These are phyloP conservation scores for Phallusia fumigata DNA, from an alignment of 23 tunicate species.

Conservation along the genomic window DNA sequence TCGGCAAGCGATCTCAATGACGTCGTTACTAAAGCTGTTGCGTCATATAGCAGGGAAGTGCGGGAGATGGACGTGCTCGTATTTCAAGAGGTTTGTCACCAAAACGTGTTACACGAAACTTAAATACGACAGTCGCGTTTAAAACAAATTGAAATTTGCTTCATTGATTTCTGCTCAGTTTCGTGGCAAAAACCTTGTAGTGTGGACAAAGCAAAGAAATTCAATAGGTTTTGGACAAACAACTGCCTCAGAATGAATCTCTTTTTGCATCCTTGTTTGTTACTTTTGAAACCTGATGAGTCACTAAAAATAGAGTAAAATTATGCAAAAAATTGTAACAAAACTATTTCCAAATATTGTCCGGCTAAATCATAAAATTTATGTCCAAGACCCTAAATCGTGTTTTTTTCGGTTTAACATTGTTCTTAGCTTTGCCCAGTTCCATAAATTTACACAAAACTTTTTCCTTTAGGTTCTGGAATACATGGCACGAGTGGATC, in stretches of 20 bases:
- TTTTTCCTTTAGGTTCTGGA: conserved; percentile 53
- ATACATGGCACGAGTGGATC: conserved; percentile 88
- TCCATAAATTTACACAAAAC: too few species aligned
- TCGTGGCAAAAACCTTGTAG: too few species aligned
- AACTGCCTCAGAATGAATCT: not conserved
- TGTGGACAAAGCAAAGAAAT: not conserved
- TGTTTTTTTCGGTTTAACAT: too few species aligned
- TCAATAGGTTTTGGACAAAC: not conserved
- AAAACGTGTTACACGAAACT: too few species aligned
- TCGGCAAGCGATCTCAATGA: conserved; percentile 69
- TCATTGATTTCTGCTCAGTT: too few species aligned
- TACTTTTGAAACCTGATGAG: not conserved
- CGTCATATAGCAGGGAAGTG: conserved; percentile 81
- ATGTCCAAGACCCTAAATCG: too few species aligned
- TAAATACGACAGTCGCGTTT: too few species aligned
- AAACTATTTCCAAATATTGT: too few species aligned
- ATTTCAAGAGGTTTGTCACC: conserved; percentile 58
- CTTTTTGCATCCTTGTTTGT: not conserved
- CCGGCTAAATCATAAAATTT: too few species aligned
- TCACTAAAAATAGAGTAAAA: not conserved
- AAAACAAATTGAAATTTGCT: too few species aligned
- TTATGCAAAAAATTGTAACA: too few species aligned
- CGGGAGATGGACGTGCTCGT: conserved; percentile 72
- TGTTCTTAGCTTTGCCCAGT: too few species aligned
- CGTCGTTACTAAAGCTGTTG: conserved; percentile 66